Evolutionary conservation across 2,888 invertebrate species (phyloP).

Genomic region (Choristoneura rosaceana): DNA sequence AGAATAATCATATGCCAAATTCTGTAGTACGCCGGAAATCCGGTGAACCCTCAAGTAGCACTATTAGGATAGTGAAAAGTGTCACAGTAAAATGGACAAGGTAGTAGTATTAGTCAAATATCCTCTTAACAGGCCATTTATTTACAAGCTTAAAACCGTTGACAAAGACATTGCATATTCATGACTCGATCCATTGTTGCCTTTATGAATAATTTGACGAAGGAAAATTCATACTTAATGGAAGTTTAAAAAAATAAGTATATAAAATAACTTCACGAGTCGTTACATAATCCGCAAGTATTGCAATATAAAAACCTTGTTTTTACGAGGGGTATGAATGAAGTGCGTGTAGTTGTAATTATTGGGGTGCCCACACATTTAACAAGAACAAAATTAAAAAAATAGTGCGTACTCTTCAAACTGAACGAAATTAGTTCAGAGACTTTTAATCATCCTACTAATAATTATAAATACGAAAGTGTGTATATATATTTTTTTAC

Average conservation of each 20-base stretch:
- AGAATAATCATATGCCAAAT: constrained; percentile 21
- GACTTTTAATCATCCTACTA: too few species aligned
- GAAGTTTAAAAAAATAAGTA: constrained; percentile 25
- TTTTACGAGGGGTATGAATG: background rate
- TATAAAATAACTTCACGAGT: background rate
- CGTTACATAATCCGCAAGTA: background rate
- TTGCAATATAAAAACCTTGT: background rate
- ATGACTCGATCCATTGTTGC: constrained; percentile 65
- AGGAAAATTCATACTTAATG: constrained; percentile 51
- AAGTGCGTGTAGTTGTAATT: too few species aligned
- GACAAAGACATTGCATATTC: constrained; percentile 73
- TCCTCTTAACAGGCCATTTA: constrained; percentile 63
- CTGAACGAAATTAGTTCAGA: too few species aligned
- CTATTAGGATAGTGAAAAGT: constrained; percentile 1
- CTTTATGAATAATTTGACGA: constrained; percentile 61
- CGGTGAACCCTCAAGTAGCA: background rate
- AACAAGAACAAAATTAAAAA: too few species aligned
- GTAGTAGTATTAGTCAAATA: constrained; percentile 41
- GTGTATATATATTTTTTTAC: too few species aligned
- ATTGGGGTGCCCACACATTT: too few species aligned
- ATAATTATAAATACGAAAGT: too few species aligned
- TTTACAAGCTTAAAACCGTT: constrained; percentile 64
- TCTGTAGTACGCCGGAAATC: background rate
- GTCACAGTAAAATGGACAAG: constrained; percentile 21
- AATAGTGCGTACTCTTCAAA: too few species aligned